Percentiles rank a stretch among this genome's conserved stretches.
Evolutionary conservation across 2,797 vertebrate species (phyloP).

Genomic region (Galagoides demidoff): DNA sequence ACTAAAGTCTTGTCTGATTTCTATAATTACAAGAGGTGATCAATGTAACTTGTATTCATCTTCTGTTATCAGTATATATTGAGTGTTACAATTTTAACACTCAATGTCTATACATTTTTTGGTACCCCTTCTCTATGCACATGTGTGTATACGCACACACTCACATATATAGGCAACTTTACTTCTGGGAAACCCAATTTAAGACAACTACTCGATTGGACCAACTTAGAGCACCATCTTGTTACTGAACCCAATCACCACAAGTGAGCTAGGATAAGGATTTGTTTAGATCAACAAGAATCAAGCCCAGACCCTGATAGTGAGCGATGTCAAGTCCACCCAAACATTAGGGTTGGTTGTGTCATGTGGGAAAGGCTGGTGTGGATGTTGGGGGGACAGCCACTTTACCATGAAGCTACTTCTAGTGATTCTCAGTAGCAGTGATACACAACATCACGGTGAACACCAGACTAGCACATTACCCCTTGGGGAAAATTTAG

Average conservation of each 20-base stretch:
- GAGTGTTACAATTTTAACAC: too few relatives aligned
- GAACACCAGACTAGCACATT: too few relatives aligned
- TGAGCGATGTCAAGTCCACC: background rate
- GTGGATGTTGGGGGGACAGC: background rate
- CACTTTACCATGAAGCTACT: background rate
- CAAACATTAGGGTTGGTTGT: background rate
- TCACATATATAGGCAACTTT: background rate
- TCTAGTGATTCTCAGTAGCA: accelerated
- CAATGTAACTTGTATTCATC: too few relatives aligned
- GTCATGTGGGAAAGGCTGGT: background rate
- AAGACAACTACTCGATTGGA: background rate
- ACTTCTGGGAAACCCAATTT: background rate
- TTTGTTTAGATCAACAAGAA: background rate
- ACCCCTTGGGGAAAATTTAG: background rate
- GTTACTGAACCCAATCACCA: background rate
- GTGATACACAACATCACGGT: accelerated
- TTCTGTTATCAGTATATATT: too few relatives aligned
- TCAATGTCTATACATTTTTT: too few relatives aligned
- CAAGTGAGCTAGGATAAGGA: background rate
- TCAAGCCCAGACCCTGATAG: background rate
- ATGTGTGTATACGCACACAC: too few relatives aligned
- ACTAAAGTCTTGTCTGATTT: too few relatives aligned
- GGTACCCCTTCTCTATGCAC: too few relatives aligned
- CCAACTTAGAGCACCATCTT: background rate
- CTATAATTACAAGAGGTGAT: too few relatives aligned